Evolutionary conservation across 2,113 vertebrate genomes (phyloP).

Genomic region (Lamprotornis superbus): DNA sequence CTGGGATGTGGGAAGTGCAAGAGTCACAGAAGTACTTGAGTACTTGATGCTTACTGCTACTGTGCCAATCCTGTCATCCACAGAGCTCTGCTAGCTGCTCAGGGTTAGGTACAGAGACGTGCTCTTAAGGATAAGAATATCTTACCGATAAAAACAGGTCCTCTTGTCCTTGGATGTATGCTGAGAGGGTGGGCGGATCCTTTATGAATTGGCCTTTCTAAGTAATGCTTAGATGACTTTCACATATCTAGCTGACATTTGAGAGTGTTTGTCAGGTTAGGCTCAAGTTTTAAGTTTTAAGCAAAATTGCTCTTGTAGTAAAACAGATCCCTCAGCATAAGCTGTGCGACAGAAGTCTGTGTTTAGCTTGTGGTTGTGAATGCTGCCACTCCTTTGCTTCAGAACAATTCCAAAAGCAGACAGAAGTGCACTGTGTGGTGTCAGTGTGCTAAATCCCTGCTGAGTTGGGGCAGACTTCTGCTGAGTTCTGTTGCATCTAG

Average conservation of each 20-base stretch:
- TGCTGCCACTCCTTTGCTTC: not conserved
- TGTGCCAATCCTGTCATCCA: not conserved
- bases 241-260: not conserved
- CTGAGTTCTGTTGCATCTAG: conserved; percentile 31
- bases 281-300: not conserved
- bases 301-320: not conserved
- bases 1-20: conserved; percentile 7
- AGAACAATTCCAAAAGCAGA: not conserved
- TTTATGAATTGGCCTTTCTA: not conserved
- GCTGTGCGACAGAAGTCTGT: not conserved
- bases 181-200: not conserved
- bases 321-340: not conserved
- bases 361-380: not conserved
- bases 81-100: not conserved
- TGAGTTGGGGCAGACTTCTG: conserved; percentile 30
- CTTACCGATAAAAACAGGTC: not conserved
- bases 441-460: not conserved
- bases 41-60: not conserved
- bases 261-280: not conserved
- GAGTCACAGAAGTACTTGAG: not conserved
- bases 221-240: not conserved
- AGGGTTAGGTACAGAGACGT: not conserved
- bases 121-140: not conserved
- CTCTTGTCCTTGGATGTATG: not conserved
- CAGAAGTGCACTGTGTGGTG: not conserved